Evolutionary conservation across 2,797 vertebrate species (phyloP).

Genomic region (Mormyrus hasselquistii): DNA sequence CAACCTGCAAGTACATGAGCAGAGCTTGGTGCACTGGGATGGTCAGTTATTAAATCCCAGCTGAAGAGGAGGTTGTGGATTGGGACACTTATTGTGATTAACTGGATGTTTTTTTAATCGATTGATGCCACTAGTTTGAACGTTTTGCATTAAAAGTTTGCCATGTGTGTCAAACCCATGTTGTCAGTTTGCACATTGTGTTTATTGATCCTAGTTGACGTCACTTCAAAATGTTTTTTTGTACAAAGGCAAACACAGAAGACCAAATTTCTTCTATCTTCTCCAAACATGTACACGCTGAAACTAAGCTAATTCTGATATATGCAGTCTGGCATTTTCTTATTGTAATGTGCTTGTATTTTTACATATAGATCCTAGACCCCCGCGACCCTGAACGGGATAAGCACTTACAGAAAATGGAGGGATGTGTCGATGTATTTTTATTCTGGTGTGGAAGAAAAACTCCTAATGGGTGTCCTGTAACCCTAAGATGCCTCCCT

Average conservation of each 20-base stretch:
- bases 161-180: neutral
- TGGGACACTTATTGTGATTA: neutral
- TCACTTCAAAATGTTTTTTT: neutral
- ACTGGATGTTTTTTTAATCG: too few relatives aligned
- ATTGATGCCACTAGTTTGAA: neutral
- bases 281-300: neutral
- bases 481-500: neutral
- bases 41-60: neutral
- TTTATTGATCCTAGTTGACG: neutral
- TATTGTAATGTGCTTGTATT: neutral
- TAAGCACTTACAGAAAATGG: neutral
- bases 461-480: neutral
- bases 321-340: neutral
- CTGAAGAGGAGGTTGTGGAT: neutral
- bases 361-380: neutral
- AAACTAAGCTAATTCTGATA: neutral
- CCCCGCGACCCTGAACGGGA: neutral
- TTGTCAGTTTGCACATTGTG: neutral
- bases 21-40: neutral
- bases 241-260: neutral
- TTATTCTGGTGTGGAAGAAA: neutral
- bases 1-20: conserved; percentile 53
- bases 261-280: neutral
- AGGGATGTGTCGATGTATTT: neutral
- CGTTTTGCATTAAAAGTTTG: neutral